Conservation (phyloP, 2,797 vertebrate genomes). For the Ctenosaura bakeri region DNA sequence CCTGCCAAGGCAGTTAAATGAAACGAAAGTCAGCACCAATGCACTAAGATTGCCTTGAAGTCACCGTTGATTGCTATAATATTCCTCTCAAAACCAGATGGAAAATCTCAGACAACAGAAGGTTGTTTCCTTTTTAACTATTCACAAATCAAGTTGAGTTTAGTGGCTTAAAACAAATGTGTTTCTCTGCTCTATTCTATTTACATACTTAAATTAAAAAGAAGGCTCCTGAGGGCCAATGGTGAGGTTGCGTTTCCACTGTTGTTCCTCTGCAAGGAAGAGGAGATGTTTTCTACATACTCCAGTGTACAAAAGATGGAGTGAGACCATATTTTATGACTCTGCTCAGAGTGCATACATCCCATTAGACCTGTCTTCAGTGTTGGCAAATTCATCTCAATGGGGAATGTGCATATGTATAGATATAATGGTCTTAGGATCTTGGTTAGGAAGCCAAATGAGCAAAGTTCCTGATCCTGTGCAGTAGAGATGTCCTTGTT, state of each 20-base stretch:
- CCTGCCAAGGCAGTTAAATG: constrained; percentile 37
- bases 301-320: too few species aligned
- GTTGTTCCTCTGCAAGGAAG: background rate
- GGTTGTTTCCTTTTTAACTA: constrained; percentile 34
- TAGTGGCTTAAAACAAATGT: constrained; percentile 30
- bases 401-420: background rate
- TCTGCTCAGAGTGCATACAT: background rate
- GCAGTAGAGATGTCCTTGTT: background rate
- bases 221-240: background rate
- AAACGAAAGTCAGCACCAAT: constrained; percentile 16
- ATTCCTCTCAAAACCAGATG: constrained; percentile 37
- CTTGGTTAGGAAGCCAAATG: background rate
- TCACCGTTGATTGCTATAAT: constrained; percentile 25
- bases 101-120: constrained; percentile 5
- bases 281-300: background rate
- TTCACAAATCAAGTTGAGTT: constrained; percentile 35
- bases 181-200: constrained; percentile 2
- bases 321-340: background rate
- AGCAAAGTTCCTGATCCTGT: background rate
- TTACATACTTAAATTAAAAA: constrained; percentile 33
- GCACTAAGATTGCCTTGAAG: constrained; percentile 28
- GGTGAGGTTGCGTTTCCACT: background rate
- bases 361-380: background rate
- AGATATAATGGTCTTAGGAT: background rate
- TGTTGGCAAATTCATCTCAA: background rate